Evolutionary conservation across 2,113 vertebrate species (phyloP).

Genomic region (Taurulus bubalis): DNA sequence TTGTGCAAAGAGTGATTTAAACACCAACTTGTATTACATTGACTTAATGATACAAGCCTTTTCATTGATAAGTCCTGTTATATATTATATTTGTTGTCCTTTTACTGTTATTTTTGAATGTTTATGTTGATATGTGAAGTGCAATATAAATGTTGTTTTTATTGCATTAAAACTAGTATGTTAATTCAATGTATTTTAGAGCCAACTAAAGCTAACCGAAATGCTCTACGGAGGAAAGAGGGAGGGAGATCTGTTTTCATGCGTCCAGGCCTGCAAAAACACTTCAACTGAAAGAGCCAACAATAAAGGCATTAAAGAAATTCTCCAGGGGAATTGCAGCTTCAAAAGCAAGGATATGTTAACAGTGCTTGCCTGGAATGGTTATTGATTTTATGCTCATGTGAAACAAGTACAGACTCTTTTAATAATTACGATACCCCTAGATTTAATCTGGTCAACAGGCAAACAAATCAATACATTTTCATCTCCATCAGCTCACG

Average conservation of each 20-base stretch:
- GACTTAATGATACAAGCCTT: background rate
- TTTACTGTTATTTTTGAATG: background rate
- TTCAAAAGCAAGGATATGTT: slow-evolving; percentile 66
- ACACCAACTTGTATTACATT: background rate
- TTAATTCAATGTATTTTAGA: slow-evolving; percentile 26
- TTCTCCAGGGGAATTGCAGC: slow-evolving; percentile 39
- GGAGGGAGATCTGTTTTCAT: slow-evolving; percentile 16
- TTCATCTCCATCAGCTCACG: slow-evolving; percentile 56
- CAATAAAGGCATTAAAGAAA: slow-evolving; percentile 35
- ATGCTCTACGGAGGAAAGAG: background rate
- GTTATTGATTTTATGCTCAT: slow-evolving; percentile 74
- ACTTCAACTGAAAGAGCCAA: slow-evolving; percentile 32
- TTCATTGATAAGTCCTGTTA: slow-evolving; percentile 1
- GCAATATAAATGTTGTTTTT: slow-evolving; percentile 16
- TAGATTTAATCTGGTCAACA: slow-evolving; percentile 66
- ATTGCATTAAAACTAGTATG: slow-evolving; percentile 4
- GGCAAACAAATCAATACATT: slow-evolving; percentile 66
- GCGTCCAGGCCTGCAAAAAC: slow-evolving; percentile 21
- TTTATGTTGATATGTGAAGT: slow-evolving; percentile 15
- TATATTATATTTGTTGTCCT: slow-evolving; percentile 23
- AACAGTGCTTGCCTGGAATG: slow-evolving; percentile 60
- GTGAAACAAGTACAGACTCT: slow-evolving; percentile 70
- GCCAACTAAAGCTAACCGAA: background rate
- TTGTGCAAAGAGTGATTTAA: background rate
- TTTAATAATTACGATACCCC: slow-evolving; percentile 58